Conservation (phyloP, 1,140 invertebrate species). For the Hormaphis cornu region DNA sequence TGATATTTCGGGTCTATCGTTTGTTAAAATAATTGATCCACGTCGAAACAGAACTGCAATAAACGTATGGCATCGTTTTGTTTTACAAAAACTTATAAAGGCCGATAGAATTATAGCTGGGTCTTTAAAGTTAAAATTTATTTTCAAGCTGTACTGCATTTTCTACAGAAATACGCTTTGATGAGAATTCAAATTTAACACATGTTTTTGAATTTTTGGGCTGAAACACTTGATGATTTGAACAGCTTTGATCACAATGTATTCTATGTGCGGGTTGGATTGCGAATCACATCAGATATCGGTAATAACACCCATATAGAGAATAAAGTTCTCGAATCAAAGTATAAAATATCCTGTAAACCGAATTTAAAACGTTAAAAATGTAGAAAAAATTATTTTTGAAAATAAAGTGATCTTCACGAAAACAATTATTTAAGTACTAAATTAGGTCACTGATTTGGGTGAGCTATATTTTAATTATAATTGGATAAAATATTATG, state of each 20-base stretch:
- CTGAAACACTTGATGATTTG: not conserved
- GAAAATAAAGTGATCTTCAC: not conserved
- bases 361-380: slow-evolving; percentile 42
- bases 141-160: slow-evolving; percentile 49
- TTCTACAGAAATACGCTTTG: slow-evolving; percentile 40
- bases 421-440: not conserved
- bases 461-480: too few species aligned
- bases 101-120: slow-evolving; percentile 66
- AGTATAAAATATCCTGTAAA: slow-evolving; percentile 45
- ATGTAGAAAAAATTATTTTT: not conserved
- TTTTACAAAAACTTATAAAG: slow-evolving; percentile 81
- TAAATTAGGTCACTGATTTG: too few species aligned
- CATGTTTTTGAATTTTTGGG: not conserved
- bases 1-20: slow-evolving; percentile 64
- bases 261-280: slow-evolving; percentile 67
- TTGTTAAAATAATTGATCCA: slow-evolving; percentile 78
- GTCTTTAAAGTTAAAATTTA: slow-evolving; percentile 60
- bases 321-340: slow-evolving; percentile 62
- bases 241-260: slow-evolving; percentile 36
- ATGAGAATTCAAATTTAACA: slow-evolving; percentile 43
- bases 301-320: slow-evolving; percentile 68
- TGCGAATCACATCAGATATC: slow-evolving; percentile 64
- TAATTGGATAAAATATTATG: too few species aligned
- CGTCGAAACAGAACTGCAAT: slow-evolving; percentile 76
- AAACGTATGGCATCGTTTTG: slow-evolving; percentile 66